These are phyloP conservation scores for Hipparchia semele DNA, from an alignment of 2,888 invertebrate species.

Conservation along the genomic window DNA sequence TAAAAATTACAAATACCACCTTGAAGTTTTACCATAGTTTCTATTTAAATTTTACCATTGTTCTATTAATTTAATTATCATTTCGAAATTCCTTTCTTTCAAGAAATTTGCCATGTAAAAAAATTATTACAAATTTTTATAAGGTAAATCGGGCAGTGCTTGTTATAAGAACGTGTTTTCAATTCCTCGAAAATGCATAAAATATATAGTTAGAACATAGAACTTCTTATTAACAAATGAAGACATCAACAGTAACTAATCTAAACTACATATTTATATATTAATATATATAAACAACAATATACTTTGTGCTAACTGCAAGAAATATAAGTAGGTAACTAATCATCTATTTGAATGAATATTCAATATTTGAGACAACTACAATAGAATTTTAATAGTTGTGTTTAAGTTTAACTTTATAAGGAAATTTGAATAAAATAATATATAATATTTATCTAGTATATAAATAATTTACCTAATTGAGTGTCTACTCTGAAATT, in stretches of 20 bases:
- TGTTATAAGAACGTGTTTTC: conserved; percentile 23
- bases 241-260: conserved; percentile 31
- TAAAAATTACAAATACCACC: conserved; percentile 4
- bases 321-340: conserved; percentile 51
- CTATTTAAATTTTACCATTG: neutral
- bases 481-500: neutral
- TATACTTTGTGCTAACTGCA: conserved; percentile 68
- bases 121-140: neutral
- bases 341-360: conserved; percentile 50
- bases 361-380: conserved; percentile 45
- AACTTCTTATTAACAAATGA: conserved; percentile 41
- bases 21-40: neutral
- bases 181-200: conserved; percentile 33
- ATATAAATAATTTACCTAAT: conserved; percentile 3
- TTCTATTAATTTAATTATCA: neutral
- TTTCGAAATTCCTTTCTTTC: neutral
- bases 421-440: conserved; percentile 21
- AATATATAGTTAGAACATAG: neutral
- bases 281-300: conserved; percentile 49
- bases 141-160: conserved; percentile 24
- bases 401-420: conserved; percentile 21
- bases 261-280: conserved; percentile 20
- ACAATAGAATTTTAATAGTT: conserved; percentile 31
- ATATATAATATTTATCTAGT: conserved; percentile 11
- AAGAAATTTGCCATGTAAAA: neutral